A percentile compares a stretch with the other conserved stretches of the same genome.
Conservation (phyloP, 2,888 invertebrate genomes). For the Standfussiana lucernea region DNA sequence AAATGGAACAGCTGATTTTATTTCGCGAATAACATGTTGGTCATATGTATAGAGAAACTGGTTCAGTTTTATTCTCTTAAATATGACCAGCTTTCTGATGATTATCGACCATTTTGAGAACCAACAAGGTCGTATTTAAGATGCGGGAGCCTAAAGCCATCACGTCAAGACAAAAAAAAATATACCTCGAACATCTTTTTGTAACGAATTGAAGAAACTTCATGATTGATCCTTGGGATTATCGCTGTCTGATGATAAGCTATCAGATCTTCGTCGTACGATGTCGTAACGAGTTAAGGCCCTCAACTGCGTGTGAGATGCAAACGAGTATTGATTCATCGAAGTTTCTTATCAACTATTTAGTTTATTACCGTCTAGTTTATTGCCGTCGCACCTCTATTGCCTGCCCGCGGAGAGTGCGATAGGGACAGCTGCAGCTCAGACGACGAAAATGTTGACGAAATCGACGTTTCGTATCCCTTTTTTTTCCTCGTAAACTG, state of each 20-base stretch:
- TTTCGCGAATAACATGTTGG: too few relatives aligned
- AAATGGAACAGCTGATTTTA: too few relatives aligned
- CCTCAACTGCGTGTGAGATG: conserved; percentile 12
- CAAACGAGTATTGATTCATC: conserved; percentile 7
- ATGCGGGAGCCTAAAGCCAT: background rate
- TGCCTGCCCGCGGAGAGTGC: too few relatives aligned
- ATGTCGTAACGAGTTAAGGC: conserved; percentile 26
- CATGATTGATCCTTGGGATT: conserved; percentile 14
- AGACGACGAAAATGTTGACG: too few relatives aligned
- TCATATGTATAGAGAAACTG: background rate
- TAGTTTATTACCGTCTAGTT: too few relatives aligned
- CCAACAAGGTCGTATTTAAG: background rate
- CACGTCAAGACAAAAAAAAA: background rate
- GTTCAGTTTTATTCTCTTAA: too few relatives aligned
- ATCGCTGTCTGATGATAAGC: conserved; percentile 21
- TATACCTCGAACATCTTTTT: background rate
- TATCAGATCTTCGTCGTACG: conserved; percentile 9
- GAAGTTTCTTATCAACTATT: background rate
- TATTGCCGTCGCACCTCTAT: too few relatives aligned
- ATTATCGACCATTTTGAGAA: background rate
- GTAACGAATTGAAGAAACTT: background rate
- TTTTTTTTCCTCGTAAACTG: too few relatives aligned
- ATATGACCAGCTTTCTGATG: background rate
- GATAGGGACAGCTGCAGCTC: too few relatives aligned
- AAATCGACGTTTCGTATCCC: too few relatives aligned